Conservation (phyloP, 2,113 vertebrate species). For the Isichthys henryi region DNA sequence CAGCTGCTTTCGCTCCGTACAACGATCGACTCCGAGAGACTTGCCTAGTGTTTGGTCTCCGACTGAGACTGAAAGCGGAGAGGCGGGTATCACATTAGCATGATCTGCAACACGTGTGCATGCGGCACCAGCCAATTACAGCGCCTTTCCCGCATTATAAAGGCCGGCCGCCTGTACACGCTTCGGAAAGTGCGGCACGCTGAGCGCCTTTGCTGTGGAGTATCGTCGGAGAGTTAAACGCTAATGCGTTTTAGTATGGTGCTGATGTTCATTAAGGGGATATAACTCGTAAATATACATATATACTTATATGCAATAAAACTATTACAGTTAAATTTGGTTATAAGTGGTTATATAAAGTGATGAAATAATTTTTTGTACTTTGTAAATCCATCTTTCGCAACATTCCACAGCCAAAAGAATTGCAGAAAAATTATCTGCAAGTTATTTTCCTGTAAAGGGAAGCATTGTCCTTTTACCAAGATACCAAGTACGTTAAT, state of each 20-base stretch:
- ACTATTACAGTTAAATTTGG: not conserved
- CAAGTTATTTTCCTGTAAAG: not conserved
- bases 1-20: not conserved
- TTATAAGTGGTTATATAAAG: not conserved
- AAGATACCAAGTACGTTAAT: not conserved
- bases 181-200: not conserved
- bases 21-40: not conserved
- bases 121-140: conserved; percentile 48
- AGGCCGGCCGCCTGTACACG: conserved; percentile 29
- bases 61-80: not conserved
- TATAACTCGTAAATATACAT: not conserved
- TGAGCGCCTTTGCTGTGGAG: fast-evolving
- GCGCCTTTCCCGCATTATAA: conserved; percentile 26
- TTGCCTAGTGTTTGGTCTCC: conserved; percentile 2
- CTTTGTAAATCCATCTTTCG: not conserved
- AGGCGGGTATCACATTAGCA: conserved; percentile 10
- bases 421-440: not conserved
- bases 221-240: not conserved
- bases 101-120: conserved; percentile 49
- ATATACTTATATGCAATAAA: not conserved
- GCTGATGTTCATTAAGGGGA: not conserved
- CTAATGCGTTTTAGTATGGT: not conserved
- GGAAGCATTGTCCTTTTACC: not conserved
- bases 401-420: not conserved
- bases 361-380: not conserved